Base-by-base conservation (phyloP, 2,113 vertebrate species). In the Tautogolabrus adspersus region DNA sequence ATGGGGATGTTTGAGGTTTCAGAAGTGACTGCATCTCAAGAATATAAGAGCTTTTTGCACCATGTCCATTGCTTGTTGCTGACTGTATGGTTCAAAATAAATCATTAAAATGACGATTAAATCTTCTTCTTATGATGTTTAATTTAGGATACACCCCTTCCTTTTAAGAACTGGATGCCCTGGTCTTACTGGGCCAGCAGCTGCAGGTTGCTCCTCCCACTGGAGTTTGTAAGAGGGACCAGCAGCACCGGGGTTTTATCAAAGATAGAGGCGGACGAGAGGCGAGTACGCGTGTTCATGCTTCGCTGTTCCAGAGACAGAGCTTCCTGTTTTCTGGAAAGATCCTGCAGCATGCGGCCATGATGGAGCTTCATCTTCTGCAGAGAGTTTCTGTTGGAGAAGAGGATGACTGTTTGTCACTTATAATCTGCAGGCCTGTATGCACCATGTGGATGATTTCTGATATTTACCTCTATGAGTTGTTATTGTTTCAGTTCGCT, bases 351-450 rank as follows among this genome's bases (percentile, higher is more conserved):
- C 91, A 98, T 94, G 66, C 84, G 89, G 66, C 93, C 88, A 72
- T 96, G 94, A 30, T 99, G 96, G 58, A 96, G 94, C 89, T 92
- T 88, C 68, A 99, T 90, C 57, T 91, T 91, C 0, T 96, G 95
- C 78, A 98, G 87, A 0, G 96, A 92, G 5, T 90, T 88, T 80
- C 97, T 99, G 85, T 26, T 47, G 8, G 42, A 66, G 10, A 51
- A 3, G 10, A 13, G 10, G 10, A 23, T 6, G 8, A 7, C 18
- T 9, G 58, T 18, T 56, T n/a, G n/a, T n/a, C n/a, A n/a, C n/a
- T n/a, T n/a, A n/a, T n/a, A n/a, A n/a, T n/a, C n/a, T n/a, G n/a
- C n/a, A 13, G 11, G n/a, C 9, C 5, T 22, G 12, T 38, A 30
- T 44, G 3, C 19, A 13, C 5, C 11, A 11, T 22, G 9, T 54